Percentiles rank a stretch among this genome's conserved stretches.
Evolutionary conservation across 2,888 invertebrate genomes (phyloP).

Genomic region (Polyploca ridens): DNA sequence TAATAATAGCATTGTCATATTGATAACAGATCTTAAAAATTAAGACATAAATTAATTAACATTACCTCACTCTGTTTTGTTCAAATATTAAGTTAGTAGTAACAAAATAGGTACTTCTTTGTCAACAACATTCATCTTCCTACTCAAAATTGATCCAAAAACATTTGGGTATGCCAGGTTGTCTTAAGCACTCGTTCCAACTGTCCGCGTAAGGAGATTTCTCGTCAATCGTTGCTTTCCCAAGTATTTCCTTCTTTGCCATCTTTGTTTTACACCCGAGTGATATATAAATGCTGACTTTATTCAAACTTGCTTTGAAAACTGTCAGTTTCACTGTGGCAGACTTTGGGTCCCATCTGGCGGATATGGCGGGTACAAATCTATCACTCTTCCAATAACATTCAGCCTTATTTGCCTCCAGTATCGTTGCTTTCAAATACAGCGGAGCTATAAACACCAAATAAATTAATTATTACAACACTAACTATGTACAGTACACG

Average conservation of each 20-base stretch:
- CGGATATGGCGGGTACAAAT: constrained; percentile 90
- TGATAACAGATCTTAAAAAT: neutral
- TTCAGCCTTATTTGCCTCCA: constrained; percentile 86
- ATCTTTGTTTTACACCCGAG: constrained; percentile 87
- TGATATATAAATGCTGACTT: constrained; percentile 87
- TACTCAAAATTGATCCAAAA: constrained; percentile 85
- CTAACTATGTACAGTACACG: no score
- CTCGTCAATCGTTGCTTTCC: constrained; percentile 87
- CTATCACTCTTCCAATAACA: constrained; percentile 89
- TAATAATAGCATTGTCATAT: constrained; percentile 11
- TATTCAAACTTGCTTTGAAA: constrained; percentile 85
- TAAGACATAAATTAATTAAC: neutral
- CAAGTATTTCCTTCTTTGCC: constrained; percentile 88
- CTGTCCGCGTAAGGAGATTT: constrained; percentile 84
- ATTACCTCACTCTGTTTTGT: neutral
- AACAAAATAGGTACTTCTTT: constrained; percentile 37
- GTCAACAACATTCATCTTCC: neutral
- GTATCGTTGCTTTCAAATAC: constrained; percentile 91
- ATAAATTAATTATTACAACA: constrained; percentile 3
- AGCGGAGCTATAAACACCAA: constrained; percentile 84
- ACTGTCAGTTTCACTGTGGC: constrained; percentile 86
- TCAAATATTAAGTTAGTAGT: neutral
- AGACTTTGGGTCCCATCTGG: constrained; percentile 88
- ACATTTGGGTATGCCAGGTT: constrained; percentile 83
- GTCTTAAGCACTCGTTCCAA: constrained; percentile 85